A percentile compares a stretch with the other conserved stretches of the same genome.
These are phyloP conservation scores for Homalodisca vitripennis DNA, from an alignment of 1,140 invertebrate genomes.

Conservation along the genomic window DNA sequence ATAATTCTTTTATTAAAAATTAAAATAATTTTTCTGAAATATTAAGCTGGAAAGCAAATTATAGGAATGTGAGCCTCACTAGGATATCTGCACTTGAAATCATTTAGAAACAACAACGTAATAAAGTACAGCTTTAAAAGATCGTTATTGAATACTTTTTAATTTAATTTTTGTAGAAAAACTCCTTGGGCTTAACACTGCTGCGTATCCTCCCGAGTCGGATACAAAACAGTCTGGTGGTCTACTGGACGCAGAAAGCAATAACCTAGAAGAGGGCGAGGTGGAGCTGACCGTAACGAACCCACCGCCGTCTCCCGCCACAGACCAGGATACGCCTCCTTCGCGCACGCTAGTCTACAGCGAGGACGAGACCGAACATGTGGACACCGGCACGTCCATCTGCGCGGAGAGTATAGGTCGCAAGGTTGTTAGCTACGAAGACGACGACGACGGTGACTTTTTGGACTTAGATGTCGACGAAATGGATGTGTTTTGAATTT, in stretches of 20 bases:
- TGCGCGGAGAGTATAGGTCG: neutral
- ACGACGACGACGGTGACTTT: slow-evolving; percentile 4
- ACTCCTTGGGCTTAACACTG: neutral
- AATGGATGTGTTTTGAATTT: slow-evolving; percentile 18
- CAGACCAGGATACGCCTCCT: slow-evolving; percentile 3
- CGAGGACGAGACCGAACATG: neutral
- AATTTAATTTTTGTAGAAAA: neutral
- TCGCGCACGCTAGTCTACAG: no score
- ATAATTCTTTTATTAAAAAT: no score
- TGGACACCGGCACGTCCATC: neutral
- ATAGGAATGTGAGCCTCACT: no score
- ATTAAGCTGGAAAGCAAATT: no score
- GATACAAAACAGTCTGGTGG: neutral
- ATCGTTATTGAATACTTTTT: no score
- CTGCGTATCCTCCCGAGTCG: neutral
- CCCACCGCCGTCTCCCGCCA: neutral
- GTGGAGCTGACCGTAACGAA: slow-evolving; percentile 9
- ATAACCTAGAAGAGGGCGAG: neutral
- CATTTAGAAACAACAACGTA: no score
- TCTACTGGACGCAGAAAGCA: neutral
- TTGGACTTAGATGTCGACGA: slow-evolving; percentile 6
- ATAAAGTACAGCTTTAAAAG: no score
- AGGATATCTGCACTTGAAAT: no score
- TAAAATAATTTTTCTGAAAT: no score
- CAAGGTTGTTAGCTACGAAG: slow-evolving; percentile 6